A percentile compares a stretch with the other conserved stretches of the same genome.
Conservation (phyloP, 1,140 invertebrate genomes). For the Lucilia cuprina region DNA sequence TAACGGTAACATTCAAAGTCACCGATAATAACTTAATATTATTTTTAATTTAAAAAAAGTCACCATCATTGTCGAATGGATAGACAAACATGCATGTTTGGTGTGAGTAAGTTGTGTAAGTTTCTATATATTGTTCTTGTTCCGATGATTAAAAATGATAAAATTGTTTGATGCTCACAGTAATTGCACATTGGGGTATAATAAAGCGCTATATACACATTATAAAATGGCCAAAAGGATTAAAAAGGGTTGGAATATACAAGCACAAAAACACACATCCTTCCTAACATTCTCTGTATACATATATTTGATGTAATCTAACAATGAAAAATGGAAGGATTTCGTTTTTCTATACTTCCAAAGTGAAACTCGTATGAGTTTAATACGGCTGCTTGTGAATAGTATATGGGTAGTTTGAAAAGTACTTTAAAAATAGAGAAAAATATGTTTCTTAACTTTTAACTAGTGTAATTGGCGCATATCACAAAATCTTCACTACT, state of each 20-base stretch:
- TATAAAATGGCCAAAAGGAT: conserved; percentile 62
- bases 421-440: too few relatives aligned
- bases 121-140: conserved; percentile 43
- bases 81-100: conserved; percentile 33
- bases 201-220: conserved; percentile 62
- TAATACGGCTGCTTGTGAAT: too few relatives aligned
- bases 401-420: too few relatives aligned
- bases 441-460: too few relatives aligned
- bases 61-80: conserved; percentile 24
- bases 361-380: neutral
- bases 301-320: neutral
- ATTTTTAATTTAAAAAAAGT: conserved; percentile 57
- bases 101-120: neutral
- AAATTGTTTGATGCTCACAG: conserved; percentile 59
- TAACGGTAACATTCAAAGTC: conserved; percentile 35
- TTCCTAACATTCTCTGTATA: too few relatives aligned
- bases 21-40: conserved; percentile 62
- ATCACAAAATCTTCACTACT: too few relatives aligned
- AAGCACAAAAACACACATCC: neutral
- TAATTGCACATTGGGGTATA: conserved; percentile 54
- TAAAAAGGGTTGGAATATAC: conserved; percentile 32
- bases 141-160: conserved; percentile 62
- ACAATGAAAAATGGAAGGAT: neutral
- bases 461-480: too few relatives aligned
- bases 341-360: neutral